A percentile compares a stretch with the other conserved stretches of the same genome.
Evolutionary conservation across 2,888 invertebrate genomes (phyloP).

Genomic region (Plagodis dolabraria): DNA sequence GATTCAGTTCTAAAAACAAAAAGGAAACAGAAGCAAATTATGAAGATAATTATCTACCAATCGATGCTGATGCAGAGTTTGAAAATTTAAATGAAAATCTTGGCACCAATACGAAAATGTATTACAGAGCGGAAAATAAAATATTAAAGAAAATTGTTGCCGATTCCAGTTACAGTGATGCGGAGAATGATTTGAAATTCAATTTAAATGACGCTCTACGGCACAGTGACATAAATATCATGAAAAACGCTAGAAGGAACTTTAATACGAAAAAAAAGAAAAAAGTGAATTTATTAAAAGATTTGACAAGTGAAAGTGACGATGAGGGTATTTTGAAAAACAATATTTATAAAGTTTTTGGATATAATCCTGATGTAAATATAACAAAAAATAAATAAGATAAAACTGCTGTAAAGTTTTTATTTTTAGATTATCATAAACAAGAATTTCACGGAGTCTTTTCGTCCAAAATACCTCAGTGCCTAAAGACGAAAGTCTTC

Average conservation of each 20-base stretch:
- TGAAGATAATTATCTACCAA: background rate
- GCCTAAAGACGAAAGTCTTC: too few species aligned
- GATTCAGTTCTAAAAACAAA: background rate
- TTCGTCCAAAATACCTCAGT: too few species aligned
- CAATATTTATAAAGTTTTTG: slow-evolving; percentile 23
- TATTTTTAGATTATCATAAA: too few species aligned
- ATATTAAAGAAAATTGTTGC: background rate
- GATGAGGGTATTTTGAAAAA: slow-evolving; percentile 15
- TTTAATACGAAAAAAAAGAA: background rate
- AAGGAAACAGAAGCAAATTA: background rate
- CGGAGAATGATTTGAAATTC: background rate
- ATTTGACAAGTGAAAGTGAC: slow-evolving; percentile 6
- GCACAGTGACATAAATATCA: background rate
- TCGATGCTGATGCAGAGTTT: background rate
- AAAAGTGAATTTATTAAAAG: background rate
- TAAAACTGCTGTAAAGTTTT: too few species aligned
- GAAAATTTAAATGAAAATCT: too few species aligned
- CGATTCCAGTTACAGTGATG: slow-evolving; percentile 1
- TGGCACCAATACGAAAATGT: too few species aligned
- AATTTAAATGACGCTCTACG: background rate
- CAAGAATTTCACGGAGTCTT: too few species aligned
- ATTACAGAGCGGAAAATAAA: background rate
- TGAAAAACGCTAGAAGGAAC: background rate
- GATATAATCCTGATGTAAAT: background rate
- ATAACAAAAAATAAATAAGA: background rate